phyloP scores from a whole-genome alignment of 2,797 vertebrate species.

The Poecile montanus region DNA sequence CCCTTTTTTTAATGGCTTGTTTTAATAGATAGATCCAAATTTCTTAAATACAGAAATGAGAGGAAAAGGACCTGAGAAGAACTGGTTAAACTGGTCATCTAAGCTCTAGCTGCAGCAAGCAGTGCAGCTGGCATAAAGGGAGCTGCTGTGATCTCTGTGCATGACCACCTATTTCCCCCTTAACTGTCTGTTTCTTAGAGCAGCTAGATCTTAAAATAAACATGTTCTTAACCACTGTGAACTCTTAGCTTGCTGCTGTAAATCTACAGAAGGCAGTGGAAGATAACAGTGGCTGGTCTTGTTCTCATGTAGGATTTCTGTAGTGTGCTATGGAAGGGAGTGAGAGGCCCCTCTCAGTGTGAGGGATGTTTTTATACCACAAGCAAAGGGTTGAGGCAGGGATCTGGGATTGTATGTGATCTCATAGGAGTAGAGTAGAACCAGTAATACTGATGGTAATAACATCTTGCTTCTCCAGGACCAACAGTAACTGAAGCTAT shows the following conservation, averaged over 20 bases:
- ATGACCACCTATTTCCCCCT: not conserved
- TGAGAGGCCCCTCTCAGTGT: fast-evolving
- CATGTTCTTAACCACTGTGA: not conserved
- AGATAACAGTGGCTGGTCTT: not conserved
- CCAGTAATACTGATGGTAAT: not conserved
- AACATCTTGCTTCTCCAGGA: not conserved
- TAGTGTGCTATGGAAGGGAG: not conserved
- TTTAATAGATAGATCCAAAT: not conserved
- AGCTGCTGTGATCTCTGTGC: not conserved
- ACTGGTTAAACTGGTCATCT: not conserved
- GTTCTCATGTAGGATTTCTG: not conserved
- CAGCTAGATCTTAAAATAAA: not conserved
- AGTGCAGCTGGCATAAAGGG: not conserved
- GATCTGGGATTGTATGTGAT: not conserved
- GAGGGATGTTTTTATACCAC: not conserved
- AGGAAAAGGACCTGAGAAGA: not conserved
- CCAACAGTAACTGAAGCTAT: not conserved
- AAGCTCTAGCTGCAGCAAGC: not conserved
- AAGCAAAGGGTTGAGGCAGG: not conserved
- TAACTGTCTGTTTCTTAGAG: not conserved
- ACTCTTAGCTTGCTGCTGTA: not conserved
- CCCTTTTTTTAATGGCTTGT: not conserved
- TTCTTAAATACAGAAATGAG: not conserved
- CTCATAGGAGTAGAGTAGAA: not conserved
- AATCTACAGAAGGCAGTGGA: not conserved